These are phyloP conservation scores for Drosophila sp. DNA, from an alignment of 1,140 invertebrate genomes.

Conservation along the genomic window DNA sequence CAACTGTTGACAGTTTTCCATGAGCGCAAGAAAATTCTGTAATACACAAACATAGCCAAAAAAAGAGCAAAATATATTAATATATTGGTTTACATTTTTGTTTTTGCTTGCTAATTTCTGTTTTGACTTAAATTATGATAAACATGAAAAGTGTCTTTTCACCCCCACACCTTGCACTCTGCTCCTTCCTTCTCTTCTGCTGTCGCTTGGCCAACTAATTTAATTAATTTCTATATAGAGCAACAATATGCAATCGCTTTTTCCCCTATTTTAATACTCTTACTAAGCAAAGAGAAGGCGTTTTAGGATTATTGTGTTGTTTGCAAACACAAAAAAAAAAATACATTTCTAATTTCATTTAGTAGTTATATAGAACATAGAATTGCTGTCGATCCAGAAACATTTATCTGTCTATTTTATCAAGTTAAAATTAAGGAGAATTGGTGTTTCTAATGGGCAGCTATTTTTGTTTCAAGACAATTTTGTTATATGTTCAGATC, in stretches of 20 bases:
- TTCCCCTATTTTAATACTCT: background rate
- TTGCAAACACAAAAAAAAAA: background rate
- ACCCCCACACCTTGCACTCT: background rate
- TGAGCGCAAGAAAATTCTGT: background rate
- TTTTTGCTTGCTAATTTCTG: slow-evolving; percentile 62
- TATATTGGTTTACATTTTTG: slow-evolving; percentile 3
- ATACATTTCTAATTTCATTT: no score
- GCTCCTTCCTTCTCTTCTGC: background rate
- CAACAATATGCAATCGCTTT: slow-evolving; percentile 57
- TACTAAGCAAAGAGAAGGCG: background rate
- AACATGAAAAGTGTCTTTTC: slow-evolving; percentile 46
- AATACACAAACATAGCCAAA: background rate
- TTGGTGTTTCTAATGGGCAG: no score
- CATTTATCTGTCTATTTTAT: no score
- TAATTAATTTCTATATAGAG: slow-evolving; percentile 64
- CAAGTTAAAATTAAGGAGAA: no score
- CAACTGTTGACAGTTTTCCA: slow-evolving; percentile 23
- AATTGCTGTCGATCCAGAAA: no score
- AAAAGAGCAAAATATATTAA: background rate
- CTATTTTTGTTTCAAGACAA: no score
- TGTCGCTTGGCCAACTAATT: slow-evolving; percentile 34
- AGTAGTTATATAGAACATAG: no score
- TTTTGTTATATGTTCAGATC: no score
- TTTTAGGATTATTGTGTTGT: background rate
- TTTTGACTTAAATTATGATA: slow-evolving; percentile 72